phyloP scores from a whole-genome alignment of 2,888 invertebrate species.

The Hemithea aestivaria region DNA sequence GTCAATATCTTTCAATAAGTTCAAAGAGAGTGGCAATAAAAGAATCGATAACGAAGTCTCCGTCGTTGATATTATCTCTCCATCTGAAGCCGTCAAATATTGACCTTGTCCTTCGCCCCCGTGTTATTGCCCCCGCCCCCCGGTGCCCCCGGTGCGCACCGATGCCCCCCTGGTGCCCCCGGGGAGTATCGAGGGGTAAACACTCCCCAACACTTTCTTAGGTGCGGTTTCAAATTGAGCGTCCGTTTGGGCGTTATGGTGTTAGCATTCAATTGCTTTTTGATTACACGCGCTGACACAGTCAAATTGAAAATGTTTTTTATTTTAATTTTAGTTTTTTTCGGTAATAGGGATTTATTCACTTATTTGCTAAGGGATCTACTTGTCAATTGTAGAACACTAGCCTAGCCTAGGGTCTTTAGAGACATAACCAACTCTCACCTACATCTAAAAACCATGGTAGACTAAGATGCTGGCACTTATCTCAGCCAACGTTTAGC shows the following conservation, averaged over 20 bases:
- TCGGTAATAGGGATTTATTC: background rate
- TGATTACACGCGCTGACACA: constrained; percentile 6
- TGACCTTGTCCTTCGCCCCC: constrained; percentile 21
- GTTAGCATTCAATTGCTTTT: constrained; percentile 12
- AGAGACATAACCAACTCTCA: too few relatives aligned
- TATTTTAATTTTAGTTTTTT: background rate
- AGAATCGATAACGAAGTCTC: constrained; percentile 7
- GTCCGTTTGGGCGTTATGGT: constrained; percentile 9
- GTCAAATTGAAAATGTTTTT: background rate
- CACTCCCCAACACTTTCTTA: constrained; percentile 18
- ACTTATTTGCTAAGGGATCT: too few relatives aligned
- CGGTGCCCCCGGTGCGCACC: background rate
- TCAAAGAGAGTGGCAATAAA: constrained; percentile 2
- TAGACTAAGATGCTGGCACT: too few relatives aligned
- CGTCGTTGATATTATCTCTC: constrained; percentile 11
- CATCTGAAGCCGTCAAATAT: constrained; percentile 22
- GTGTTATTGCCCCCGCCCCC: constrained; percentile 20
- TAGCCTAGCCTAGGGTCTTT: too few relatives aligned
- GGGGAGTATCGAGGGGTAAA: constrained; percentile 3
- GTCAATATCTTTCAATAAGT: too few relatives aligned
- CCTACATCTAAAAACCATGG: too few relatives aligned
- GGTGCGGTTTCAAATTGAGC: constrained; percentile 18
- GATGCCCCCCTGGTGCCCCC: background rate
- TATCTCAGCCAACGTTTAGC: too few relatives aligned
- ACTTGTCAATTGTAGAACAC: too few relatives aligned